Evolutionary conservation across 2,888 invertebrate species (phyloP).

Genomic region (Argynnis bischoffii): DNA sequence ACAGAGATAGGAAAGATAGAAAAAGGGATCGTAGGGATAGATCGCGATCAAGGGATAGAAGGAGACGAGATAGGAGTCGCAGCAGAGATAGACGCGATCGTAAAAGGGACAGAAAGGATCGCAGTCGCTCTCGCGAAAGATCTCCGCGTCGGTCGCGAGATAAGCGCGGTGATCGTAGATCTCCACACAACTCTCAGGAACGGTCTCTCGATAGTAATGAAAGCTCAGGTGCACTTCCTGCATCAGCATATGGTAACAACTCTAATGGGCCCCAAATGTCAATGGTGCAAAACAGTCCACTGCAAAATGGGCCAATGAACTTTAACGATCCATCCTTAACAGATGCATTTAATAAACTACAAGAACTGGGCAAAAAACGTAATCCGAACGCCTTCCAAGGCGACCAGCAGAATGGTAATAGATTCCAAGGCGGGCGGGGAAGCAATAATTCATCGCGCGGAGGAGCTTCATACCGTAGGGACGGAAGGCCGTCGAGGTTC

Average conservation of each 20-base stretch:
- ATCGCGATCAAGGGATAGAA: constrained; percentile 83
- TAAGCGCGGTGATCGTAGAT: constrained; percentile 72
- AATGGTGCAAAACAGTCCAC: constrained; percentile 42
- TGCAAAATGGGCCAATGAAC: constrained; percentile 50
- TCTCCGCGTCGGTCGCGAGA: constrained; percentile 78
- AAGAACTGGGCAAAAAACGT: constrained; percentile 80
- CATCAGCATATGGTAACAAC: constrained; percentile 21
- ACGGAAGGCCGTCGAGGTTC: constrained; percentile 58
- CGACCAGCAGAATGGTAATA: constrained; percentile 55
- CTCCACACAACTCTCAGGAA: constrained; percentile 57
- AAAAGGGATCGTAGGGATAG: constrained; percentile 77
- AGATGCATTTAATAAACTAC: constrained; percentile 66
- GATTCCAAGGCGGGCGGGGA: constrained; percentile 46
- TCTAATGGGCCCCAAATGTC: constrained; percentile 41
- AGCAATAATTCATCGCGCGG: constrained; percentile 47
- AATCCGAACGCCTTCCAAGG: constrained; percentile 83
- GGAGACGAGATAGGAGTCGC: constrained; percentile 82
- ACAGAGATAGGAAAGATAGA: constrained; percentile 69
- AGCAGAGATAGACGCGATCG: constrained; percentile 79
- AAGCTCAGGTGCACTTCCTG: background rate
- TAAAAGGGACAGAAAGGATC: constrained; percentile 77
- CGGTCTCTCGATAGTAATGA: constrained; percentile 45
- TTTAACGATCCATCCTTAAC: constrained; percentile 61
- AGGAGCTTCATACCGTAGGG: constrained; percentile 53
- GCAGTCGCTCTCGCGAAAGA: constrained; percentile 82